phyloP scores from a whole-genome alignment of 2,797 vertebrate species.

The Sphenodon punctatus region DNA sequence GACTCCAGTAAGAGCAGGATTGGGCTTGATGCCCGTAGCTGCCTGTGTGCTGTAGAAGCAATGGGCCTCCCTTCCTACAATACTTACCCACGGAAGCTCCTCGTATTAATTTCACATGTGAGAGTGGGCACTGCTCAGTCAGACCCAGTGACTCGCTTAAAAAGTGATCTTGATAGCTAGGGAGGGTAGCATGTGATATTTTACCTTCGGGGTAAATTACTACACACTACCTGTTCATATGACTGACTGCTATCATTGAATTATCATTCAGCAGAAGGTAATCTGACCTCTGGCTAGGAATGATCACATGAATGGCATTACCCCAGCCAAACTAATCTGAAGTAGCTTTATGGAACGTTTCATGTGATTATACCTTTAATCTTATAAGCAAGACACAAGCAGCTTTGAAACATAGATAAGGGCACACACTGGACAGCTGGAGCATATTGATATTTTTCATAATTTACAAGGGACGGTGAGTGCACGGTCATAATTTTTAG shows the following conservation, averaged over 20 bases:
- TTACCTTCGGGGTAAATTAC: too few relatives aligned
- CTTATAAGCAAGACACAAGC: neutral
- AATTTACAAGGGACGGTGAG: slow-evolving; percentile 4
- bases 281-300: too few relatives aligned
- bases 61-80: neutral
- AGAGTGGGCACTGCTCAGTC: neutral
- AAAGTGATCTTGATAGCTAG: neutral
- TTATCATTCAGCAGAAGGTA: too few relatives aligned
- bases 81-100: neutral
- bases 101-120: neutral
- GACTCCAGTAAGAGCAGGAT: neutral
- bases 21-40: neutral
- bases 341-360: too few relatives aligned
- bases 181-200: too few relatives aligned
- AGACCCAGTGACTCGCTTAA: neutral
- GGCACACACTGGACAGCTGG: fast-evolving
- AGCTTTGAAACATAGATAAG: neutral
- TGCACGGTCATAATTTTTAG: too few relatives aligned
- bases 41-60: neutral
- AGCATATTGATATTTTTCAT: neutral
- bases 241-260: too few relatives aligned
- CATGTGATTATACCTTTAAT: neutral
- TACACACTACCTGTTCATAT: too few relatives aligned
- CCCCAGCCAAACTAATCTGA: too few relatives aligned
- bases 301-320: too few relatives aligned